Evolutionary conservation across 2,888 invertebrate genomes (phyloP), one percentile per base, ranked within the genome.

Genomic region (Lepetodrilus schrolli): DNA sequence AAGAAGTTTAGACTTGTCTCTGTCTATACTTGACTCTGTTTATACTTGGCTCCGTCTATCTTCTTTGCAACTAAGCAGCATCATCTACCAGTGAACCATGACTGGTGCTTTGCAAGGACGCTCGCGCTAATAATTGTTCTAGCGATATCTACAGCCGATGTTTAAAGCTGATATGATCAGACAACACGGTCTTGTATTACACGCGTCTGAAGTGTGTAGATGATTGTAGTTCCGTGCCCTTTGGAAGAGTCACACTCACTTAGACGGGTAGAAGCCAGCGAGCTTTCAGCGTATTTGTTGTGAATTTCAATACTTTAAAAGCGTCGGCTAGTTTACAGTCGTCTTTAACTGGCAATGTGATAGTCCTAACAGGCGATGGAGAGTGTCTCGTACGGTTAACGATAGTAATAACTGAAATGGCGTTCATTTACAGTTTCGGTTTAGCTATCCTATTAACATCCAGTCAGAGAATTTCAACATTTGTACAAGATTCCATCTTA

Each of bases 221-320:
- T 43, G 10, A 17, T 43, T 4, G 1, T 2, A 13, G 4, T 17
- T 2, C 43, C 4, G 43, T 10, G 4, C 1, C 43, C 7, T n/a
- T n/a, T n/a, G n/a, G n/a, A n/a, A 5, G 21, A 30, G 58, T 58
- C 58, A 58, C 34, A 26, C 13, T 34, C 58, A 13, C 13, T 58
- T 34, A 58, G 30, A 26, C n/a, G 23, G 13, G 58, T 10, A 13
- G n/a, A 17, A 7, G 10, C n/a, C 2, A 4, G 30, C 26, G 58
- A 34, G n/a, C 26, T 3, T 2, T 23, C 10, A 4, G 20, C 3
- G 3, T 50, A 5, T 21, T 30, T 58, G 58, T 58, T 58, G 21
- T 58, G 58, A 58, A 30, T 26, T 58, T 30, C 17, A 58, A 58
- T 34, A 58, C 58, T 58, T 58, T 58, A 58, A 58, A 58, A 58